Evolutionary conservation across 2,113 vertebrate species (phyloP).

Genomic region (Tupaia tana): DNA sequence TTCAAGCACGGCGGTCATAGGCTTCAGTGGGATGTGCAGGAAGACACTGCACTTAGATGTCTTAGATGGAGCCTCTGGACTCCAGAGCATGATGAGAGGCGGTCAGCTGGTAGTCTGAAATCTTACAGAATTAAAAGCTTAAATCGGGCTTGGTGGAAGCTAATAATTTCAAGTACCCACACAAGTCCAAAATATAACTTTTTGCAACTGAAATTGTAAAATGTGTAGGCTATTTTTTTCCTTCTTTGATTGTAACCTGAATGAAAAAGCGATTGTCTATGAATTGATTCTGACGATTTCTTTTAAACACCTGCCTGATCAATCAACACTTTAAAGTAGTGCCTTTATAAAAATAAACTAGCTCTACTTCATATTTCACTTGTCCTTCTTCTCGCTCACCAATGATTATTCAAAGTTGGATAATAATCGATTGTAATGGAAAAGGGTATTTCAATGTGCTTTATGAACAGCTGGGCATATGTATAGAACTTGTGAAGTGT

Average conservation of each 20-base stretch:
- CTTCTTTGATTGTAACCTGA: slow-evolving; percentile 26
- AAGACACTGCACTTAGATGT: background rate
- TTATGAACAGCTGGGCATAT: background rate
- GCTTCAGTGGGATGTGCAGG: background rate
- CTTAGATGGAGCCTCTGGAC: background rate
- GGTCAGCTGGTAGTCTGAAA: background rate
- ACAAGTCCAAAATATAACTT: background rate
- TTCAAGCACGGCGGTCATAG: background rate
- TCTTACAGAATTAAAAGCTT: slow-evolving; percentile 34
- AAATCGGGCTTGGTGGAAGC: background rate
- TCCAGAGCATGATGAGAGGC: background rate
- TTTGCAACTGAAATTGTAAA: slow-evolving; percentile 47
- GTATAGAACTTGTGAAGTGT: background rate
- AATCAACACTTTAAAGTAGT: slow-evolving; percentile 58
- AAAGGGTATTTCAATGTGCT: background rate
- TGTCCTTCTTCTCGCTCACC: background rate
- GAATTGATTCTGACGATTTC: slow-evolving; percentile 59
- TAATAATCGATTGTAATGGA: slow-evolving; percentile 56
- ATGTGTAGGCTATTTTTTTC: slow-evolving; percentile 3
- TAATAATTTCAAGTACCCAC: slow-evolving; percentile 55
- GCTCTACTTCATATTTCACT: slow-evolving; percentile 1
- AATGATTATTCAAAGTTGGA: background rate
- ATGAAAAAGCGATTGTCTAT: slow-evolving; percentile 46
- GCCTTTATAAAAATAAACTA: slow-evolving; percentile 68
- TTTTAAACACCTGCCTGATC: slow-evolving; percentile 61